These are phyloP conservation scores for Bombus terrestris DNA, from an alignment of 1,140 invertebrate genomes.

Conservation along the genomic window DNA sequence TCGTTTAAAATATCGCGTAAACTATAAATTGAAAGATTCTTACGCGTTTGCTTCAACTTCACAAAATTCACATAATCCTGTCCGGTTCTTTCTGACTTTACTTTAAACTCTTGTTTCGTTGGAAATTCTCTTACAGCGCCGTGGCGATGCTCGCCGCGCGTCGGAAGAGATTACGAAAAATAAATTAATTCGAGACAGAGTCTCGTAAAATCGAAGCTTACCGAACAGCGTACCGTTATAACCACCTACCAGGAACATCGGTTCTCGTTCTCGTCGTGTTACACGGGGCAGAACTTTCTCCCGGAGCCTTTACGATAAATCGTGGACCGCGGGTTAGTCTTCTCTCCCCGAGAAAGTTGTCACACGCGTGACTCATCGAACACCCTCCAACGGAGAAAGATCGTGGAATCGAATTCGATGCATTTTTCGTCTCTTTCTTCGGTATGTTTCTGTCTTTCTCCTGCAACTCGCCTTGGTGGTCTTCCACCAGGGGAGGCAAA, in stretches of 20 bases:
- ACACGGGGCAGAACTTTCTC: constrained; percentile 35
- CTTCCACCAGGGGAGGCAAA: constrained; percentile 21
- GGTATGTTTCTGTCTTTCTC: neutral
- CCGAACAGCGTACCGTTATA: constrained; percentile 25
- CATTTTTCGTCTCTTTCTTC: constrained; percentile 1
- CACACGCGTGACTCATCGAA: constrained; percentile 50
- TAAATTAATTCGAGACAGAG: constrained; percentile 5
- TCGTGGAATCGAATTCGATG: constrained; percentile 10
- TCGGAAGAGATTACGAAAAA: neutral
- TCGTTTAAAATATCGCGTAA: too few species aligned
- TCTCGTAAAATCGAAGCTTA: constrained; percentile 25
- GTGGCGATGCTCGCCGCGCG: too few species aligned
- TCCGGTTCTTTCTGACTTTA: neutral
- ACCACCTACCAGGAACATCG: constrained; percentile 30
- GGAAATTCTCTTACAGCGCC: neutral
- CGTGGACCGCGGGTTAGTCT: neutral
- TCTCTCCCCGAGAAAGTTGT: constrained; percentile 49
- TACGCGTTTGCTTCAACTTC: too few species aligned
- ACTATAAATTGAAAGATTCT: too few species aligned
- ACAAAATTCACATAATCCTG: too few species aligned
- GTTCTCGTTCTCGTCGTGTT: constrained; percentile 15
- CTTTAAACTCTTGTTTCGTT: neutral
- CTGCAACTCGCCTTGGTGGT: neutral
- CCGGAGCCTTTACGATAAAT: constrained; percentile 20
- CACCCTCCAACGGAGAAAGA: constrained; percentile 22